A percentile compares a stretch with the other conserved stretches of the same genome.
Conservation (phyloP, 2,888 invertebrate species). For the Aspidiotus destructor region DNA sequence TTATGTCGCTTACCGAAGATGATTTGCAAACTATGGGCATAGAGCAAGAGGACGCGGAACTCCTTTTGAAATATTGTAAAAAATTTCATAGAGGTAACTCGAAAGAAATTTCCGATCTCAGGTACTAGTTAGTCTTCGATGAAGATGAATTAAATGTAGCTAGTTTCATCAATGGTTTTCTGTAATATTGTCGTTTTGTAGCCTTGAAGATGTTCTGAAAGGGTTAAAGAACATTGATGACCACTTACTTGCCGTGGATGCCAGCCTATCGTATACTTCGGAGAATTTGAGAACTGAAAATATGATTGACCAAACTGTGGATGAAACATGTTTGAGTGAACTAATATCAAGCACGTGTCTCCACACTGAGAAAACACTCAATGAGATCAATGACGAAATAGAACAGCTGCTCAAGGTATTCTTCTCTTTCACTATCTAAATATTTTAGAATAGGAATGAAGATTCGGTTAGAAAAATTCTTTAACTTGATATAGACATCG, state of each 20-base stretch:
- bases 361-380: no score
- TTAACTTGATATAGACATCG: no score
- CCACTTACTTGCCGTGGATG: neutral
- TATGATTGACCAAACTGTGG: neutral
- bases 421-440: no score
- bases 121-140: neutral
- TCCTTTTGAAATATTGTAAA: constrained; percentile 8
- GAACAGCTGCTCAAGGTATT: no score
- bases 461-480: no score
- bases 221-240: neutral
- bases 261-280: neutral
- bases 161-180: no score
- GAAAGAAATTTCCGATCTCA: neutral
- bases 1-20: constrained; percentile 19
- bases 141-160: neutral
- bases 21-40: constrained; percentile 12
- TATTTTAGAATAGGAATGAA: no score
- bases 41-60: constrained; percentile 5
- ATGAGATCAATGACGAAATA: no score
- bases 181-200: neutral
- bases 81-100: neutral
- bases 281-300: neutral
- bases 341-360: no score
- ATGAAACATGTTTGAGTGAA: no score
- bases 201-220: neutral